These are phyloP conservation scores for Neoniphon sammara DNA, from an alignment of 2,797 vertebrate species.

Conservation along the genomic window DNA sequence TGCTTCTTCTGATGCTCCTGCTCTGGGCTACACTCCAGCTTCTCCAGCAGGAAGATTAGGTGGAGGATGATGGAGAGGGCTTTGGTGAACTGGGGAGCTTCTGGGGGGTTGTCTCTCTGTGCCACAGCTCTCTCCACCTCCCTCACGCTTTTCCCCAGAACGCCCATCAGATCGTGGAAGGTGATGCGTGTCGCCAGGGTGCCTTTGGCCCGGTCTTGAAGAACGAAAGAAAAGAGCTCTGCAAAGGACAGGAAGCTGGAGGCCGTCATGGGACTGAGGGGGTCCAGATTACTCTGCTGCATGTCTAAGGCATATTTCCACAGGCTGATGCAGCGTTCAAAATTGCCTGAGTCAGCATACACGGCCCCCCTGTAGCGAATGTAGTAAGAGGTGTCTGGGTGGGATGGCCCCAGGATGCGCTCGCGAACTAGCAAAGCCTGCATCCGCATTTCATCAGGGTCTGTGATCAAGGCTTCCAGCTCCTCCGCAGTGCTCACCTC, in stretches of 20 bases:
- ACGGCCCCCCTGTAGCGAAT: constrained; percentile 95
- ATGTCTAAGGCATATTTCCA: constrained; percentile 98
- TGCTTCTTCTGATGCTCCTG: constrained; percentile 94
- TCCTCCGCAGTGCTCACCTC: constrained; percentile 90
- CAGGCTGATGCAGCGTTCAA: constrained; percentile 93
- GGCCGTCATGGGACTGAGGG: constrained; percentile 96
- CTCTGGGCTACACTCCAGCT: constrained; percentile 88
- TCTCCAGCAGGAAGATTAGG: constrained; percentile 92
- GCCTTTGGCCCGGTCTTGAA: constrained; percentile 94
- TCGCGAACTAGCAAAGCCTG: constrained; percentile 93
- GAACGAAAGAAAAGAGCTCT: constrained; percentile 95
- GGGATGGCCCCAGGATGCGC: constrained; percentile 93
- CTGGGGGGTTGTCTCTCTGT: constrained; percentile 87
- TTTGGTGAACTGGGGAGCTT: constrained; percentile 92
- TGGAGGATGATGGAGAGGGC: constrained; percentile 94
- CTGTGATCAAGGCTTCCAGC: constrained; percentile 92
- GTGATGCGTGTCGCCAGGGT: constrained; percentile 88
- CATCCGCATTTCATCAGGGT: constrained; percentile 97
- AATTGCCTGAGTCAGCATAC: constrained; percentile 95
- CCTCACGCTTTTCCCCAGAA: constrained; percentile 91
- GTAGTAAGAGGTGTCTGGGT: constrained; percentile 97
- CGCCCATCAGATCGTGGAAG: constrained; percentile 93
- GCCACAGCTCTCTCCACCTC: constrained; percentile 93
- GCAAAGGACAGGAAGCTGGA: constrained; percentile 97
- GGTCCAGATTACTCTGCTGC: constrained; percentile 96